phyloP scores from a whole-genome alignment of 2,113 vertebrate genomes.

The Myrmophylax atrothorax region DNA sequence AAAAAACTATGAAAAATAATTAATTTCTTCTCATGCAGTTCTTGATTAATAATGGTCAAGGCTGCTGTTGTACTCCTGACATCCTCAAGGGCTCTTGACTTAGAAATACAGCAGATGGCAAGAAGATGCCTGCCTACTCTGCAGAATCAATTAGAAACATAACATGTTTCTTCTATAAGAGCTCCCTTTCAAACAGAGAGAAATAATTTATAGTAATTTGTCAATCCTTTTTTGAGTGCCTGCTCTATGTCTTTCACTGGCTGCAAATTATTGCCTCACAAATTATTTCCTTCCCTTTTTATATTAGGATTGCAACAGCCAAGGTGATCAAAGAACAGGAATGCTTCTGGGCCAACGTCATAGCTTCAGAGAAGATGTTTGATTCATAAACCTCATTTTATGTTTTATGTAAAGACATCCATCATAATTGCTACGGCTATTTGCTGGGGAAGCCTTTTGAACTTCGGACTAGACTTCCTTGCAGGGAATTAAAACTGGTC shows the following conservation, averaged over 20 bases:
- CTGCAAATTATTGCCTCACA: background rate
- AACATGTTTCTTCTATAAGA: background rate
- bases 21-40: background rate
- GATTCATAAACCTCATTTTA: background rate
- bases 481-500: background rate
- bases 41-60: conserved; percentile 10
- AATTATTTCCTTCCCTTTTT: background rate
- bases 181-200: background rate
- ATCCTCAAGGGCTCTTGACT: conserved; percentile 27
- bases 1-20: background rate
- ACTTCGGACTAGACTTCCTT: background rate
- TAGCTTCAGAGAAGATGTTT: background rate
- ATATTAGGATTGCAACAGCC: background rate
- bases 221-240: background rate
- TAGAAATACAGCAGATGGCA: conserved; percentile 48
- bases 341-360: background rate
- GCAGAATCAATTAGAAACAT: background rate
- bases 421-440: background rate
- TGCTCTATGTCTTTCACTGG: background rate
- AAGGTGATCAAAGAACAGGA: background rate
- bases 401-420: background rate
- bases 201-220: background rate
- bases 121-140: background rate
- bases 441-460: background rate
- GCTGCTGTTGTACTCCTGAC: background rate